Base-by-base conservation (phyloP, 2,113 vertebrate species). In the Upupa epops region DNA sequence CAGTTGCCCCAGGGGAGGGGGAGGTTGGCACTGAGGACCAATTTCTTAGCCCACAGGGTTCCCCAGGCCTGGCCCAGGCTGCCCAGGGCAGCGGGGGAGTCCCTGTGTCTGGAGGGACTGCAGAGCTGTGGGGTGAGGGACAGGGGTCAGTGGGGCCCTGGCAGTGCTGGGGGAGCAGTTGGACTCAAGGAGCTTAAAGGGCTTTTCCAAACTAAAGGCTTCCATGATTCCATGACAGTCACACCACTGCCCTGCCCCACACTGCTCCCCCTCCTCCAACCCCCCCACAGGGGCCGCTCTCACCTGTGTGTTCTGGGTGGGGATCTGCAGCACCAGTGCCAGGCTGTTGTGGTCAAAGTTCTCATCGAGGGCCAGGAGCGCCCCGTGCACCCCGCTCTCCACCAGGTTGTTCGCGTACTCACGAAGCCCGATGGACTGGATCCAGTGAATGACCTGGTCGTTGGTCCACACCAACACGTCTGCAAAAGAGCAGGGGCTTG, bases 251-350 rank as follows among this genome's bases (percentile, higher is more conserved):
- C 2, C 0, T 4, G 15, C n/a, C 29, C 55, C 42, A 40, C 1
- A 2, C 32, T 17, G 42, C 18, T 40, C 51, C 45, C 63, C 61
- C 60, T 40, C 28, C 42, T 37, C 70, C 37, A 15, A 76, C 65
- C 26, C 22, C 34, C 25, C 37, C n/a, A 10, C 2, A 45, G 45
- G 18, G 5, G 42, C 61, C 65, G 59, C 73, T 86, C 90, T 94
- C 82, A 99, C 99, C 98, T 99, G 99, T 19, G 99, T 99, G 97
- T 98, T 99, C 98, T 99, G 99, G 4, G 98, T 99, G 92, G 99
- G 99, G 79, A 99, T 99, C 96, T 99, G 99, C 92, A 99, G 96
- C 83, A 99, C 98, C 42, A 99, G 98, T 0, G 99, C 99, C 85
- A 99, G 97, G 17, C 98, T 98, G 97, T 98, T 98, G 97, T 98